These are phyloP conservation scores for Odontamblyopus lacepedii DNA, from an alignment of 2,797 vertebrate genomes.

Conservation along the genomic window DNA sequence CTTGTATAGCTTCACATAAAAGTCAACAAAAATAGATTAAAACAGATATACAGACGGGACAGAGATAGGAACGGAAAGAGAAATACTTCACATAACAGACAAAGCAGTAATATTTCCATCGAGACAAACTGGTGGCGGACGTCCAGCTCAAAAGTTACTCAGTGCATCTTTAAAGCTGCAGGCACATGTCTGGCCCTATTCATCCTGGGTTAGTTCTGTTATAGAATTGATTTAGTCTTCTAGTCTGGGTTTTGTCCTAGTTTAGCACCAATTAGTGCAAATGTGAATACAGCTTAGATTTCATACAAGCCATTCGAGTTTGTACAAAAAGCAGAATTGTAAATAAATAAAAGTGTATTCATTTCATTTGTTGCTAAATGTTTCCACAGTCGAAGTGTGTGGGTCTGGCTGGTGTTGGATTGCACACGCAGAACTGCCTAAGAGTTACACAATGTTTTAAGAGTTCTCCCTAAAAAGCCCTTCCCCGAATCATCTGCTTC, in stretches of 20 bases:
- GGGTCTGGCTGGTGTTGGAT: slow-evolving; percentile 32
- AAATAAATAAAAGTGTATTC: neutral
- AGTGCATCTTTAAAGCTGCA: neutral
- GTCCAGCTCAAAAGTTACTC: no score
- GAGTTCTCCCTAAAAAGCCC: slow-evolving; percentile 24
- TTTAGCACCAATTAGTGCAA: neutral
- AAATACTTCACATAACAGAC: no score
- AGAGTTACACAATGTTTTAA: slow-evolving; percentile 47
- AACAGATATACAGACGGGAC: no score
- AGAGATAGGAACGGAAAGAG: no score
- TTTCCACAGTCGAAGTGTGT: slow-evolving; percentile 28
- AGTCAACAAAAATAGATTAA: no score
- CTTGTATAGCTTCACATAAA: no score
- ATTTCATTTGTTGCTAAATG: slow-evolving; percentile 5
- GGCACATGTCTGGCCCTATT: no score
- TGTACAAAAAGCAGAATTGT: neutral
- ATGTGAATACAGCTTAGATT: neutral
- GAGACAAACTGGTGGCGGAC: no score
- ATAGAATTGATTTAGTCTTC: neutral
- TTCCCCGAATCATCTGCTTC: slow-evolving; percentile 56
- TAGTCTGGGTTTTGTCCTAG: no score
- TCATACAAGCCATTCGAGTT: neutral
- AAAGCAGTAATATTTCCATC: no score
- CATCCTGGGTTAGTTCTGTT: no score
- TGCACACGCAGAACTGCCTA: slow-evolving; percentile 11